Percentiles rank a stretch among this genome's conserved stretches.
Conservation (phyloP, 2,888 invertebrate species). For the Callimorpha dominula region DNA sequence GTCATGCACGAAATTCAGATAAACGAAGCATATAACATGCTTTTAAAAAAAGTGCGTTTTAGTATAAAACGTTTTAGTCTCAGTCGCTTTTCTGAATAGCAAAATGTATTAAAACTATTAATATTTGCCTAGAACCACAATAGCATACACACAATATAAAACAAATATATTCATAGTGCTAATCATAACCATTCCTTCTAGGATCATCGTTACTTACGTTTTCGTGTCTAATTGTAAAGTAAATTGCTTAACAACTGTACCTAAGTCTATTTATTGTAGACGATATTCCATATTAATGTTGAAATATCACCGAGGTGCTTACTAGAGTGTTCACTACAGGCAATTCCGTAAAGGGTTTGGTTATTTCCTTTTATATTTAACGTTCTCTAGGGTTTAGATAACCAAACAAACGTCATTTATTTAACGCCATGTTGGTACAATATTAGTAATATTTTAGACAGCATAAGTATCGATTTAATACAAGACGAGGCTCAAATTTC, state of each 20-base stretch:
- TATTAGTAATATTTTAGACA: neutral
- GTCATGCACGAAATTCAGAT: constrained; percentile 45
- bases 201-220: constrained; percentile 32
- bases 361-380: constrained; percentile 14
- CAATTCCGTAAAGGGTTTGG: constrained; percentile 37
- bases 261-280: constrained; percentile 54
- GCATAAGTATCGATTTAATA: constrained; percentile 10
- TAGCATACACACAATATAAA: constrained; percentile 39
- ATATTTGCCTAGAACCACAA: constrained; percentile 40
- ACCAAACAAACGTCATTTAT: neutral
- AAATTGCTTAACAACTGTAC: constrained; percentile 55
- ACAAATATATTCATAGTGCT: constrained; percentile 35
- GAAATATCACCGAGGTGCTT: constrained; percentile 35
- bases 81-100: constrained; percentile 39
- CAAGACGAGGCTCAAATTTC: constrained; percentile 19
- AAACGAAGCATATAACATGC: constrained; percentile 27
- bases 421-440: neutral
- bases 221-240: constrained; percentile 42
- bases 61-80: constrained; percentile 22
- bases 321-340: constrained; percentile 40
- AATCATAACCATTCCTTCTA: constrained; percentile 38
- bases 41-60: constrained; percentile 18
- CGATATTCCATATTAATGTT: constrained; percentile 41
- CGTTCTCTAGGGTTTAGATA: neutral
- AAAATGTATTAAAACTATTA: constrained; percentile 28